Conservation (phyloP, 1,140 invertebrate genomes). For the Rhagoletis pomonella region DNA sequence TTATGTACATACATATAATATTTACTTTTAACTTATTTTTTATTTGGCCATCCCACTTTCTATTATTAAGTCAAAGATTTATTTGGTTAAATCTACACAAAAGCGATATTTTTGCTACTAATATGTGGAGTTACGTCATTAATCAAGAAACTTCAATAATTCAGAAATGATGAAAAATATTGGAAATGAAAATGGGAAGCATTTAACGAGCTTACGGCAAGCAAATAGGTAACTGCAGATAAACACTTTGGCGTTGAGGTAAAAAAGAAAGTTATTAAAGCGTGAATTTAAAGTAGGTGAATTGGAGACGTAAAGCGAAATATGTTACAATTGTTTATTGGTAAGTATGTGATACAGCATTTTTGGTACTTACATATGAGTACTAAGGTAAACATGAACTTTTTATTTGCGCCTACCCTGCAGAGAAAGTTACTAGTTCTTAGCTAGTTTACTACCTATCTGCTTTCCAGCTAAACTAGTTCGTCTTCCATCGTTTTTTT, state of each 20-base stretch:
- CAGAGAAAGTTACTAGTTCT: not conserved
- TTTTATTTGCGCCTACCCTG: not conserved
- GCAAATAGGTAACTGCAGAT: not conserved
- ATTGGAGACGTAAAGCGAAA: not conserved
- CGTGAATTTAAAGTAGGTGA: no score
- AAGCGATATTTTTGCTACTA: not conserved
- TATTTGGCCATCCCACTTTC: no score
- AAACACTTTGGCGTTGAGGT: not conserved
- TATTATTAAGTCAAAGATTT: no score
- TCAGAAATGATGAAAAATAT: not conserved
- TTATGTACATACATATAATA: no score
- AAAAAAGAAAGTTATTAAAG: conserved; percentile 20
- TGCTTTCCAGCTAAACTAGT: no score
- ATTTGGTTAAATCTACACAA: no score
- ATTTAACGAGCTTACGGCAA: not conserved
- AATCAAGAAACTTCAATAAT: conserved; percentile 1
- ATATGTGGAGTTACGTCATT: not conserved
- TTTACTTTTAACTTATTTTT: no score
- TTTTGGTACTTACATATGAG: not conserved
- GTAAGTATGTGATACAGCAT: not conserved
- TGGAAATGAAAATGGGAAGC: not conserved
- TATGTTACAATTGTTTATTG: not conserved
- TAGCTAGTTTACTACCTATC: not conserved
- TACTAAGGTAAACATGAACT: not conserved
- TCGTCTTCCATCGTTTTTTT: no score